phyloP scores from a whole-genome alignment of 2,797 vertebrate species.

The Australoheros facetus region DNA sequence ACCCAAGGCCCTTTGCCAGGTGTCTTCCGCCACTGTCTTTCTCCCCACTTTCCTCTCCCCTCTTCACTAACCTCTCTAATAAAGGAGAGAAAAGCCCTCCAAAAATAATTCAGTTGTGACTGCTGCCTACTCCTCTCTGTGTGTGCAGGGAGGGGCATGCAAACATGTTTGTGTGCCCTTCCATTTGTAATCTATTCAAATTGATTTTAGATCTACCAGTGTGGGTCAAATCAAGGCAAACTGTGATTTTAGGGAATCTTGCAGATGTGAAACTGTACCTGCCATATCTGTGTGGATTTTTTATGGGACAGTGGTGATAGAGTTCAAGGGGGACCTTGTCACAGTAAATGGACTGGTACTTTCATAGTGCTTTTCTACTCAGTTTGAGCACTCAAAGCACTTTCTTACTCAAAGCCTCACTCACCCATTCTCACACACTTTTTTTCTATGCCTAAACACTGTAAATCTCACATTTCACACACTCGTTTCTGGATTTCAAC shows the following conservation, averaged over 20 bases:
- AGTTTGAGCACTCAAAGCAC: background rate
- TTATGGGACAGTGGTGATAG: background rate
- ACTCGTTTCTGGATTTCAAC: background rate
- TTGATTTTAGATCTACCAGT: background rate
- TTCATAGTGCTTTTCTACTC: background rate
- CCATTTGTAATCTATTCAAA: background rate
- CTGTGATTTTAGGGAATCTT: background rate
- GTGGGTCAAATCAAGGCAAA: no score
- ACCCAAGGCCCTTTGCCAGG: background rate
- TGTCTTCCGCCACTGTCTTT: rapidly evolving
- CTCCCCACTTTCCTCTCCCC: background rate
- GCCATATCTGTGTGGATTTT: rapidly evolving
- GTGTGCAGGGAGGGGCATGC: background rate
- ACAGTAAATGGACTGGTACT: no score
- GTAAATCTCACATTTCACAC: background rate
- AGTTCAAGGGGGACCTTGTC: background rate
- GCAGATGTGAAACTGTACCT: background rate
- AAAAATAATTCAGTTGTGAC: background rate
- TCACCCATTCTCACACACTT: background rate
- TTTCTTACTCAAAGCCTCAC: background rate
- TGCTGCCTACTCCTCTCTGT: background rate
- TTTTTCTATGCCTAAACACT: background rate
- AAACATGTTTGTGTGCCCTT: background rate
- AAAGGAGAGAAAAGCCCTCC: no score
- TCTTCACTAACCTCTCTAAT: background rate